Evolutionary conservation across 2,888 invertebrate species (phyloP).

Genomic region (Pristionchus maxplancki): DNA sequence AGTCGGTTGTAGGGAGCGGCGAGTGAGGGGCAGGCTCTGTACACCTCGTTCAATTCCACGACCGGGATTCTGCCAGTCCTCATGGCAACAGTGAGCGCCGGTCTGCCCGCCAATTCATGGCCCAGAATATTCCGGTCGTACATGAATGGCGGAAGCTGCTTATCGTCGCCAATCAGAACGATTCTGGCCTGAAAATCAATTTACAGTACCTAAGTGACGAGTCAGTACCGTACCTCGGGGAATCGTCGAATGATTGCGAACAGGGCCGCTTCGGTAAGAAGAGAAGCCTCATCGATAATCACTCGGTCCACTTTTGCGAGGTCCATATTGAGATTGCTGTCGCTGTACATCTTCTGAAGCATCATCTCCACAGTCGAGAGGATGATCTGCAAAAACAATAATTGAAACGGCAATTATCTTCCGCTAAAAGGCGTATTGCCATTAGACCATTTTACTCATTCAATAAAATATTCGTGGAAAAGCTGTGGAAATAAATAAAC

Average conservation of each 20-base stretch:
- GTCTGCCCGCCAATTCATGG: not conserved
- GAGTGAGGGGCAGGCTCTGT: not conserved
- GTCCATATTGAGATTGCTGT: not conserved
- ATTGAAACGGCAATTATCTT: too few species aligned
- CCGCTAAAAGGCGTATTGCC: too few species aligned
- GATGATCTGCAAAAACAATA: not conserved
- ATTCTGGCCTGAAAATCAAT: not conserved
- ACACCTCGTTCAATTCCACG: not conserved
- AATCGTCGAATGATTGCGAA: not conserved
- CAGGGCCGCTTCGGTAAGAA: not conserved
- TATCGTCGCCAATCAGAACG: conserved; percentile 30
- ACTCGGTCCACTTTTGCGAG: not conserved
- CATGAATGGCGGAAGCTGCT: conserved; percentile 34
- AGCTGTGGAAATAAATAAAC: too few species aligned
- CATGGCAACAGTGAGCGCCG: not conserved
- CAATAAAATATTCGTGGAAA: not conserved
- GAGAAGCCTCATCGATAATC: not conserved
- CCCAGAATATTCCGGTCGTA: not conserved
- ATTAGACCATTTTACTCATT: too few species aligned
- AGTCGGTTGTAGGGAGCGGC: conserved; percentile 10
- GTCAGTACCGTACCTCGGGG: not conserved
- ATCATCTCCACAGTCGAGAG: not conserved
- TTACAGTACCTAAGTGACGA: not conserved
- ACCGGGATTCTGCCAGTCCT: not conserved
- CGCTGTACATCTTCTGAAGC: not conserved